Conservation (phyloP, 2,888 invertebrate species). For the Drosophila mayaguana region DNA sequence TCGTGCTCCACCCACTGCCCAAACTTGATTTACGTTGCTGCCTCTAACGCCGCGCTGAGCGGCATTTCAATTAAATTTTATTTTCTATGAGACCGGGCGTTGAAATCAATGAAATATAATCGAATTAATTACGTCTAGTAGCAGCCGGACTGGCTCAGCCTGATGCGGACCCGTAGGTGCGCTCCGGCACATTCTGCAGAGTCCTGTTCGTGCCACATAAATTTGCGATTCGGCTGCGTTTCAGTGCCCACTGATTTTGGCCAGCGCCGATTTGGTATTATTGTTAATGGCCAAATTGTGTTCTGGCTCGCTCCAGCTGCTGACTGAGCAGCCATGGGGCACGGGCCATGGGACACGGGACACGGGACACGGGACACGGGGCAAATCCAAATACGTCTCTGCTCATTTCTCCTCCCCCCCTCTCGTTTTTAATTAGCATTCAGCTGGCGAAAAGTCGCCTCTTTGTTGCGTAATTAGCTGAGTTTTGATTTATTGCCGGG, state of each 20-base stretch:
- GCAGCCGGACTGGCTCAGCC: conserved; percentile 22
- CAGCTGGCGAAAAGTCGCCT: conserved; percentile 71
- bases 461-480: conserved; percentile 81
- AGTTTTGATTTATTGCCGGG: conserved; percentile 78
- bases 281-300: conserved; percentile 77
- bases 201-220: conserved; percentile 67
- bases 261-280: conserved; percentile 67
- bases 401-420: background rate
- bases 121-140: conserved; percentile 83
- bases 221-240: conserved; percentile 76
- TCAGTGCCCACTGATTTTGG: conserved; percentile 68
- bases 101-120: conserved; percentile 85
- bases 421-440: conserved; percentile 76
- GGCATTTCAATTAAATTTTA: conserved; percentile 84
- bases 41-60: conserved; percentile 52
- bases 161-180: conserved; percentile 32
- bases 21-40: conserved; percentile 77
- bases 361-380: conserved; percentile 2
- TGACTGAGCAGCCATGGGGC: conserved; percentile 48
- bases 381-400: conserved; percentile 49
- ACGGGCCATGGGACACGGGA: conserved; percentile 6
- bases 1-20: conserved; percentile 1
- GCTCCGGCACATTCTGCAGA: conserved; percentile 30
- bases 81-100: conserved; percentile 76
- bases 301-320: conserved; percentile 27